Percentiles rank a stretch among this genome's conserved stretches.
Conservation (phyloP, 2,113 vertebrate species). For the Petromus typicus region DNA sequence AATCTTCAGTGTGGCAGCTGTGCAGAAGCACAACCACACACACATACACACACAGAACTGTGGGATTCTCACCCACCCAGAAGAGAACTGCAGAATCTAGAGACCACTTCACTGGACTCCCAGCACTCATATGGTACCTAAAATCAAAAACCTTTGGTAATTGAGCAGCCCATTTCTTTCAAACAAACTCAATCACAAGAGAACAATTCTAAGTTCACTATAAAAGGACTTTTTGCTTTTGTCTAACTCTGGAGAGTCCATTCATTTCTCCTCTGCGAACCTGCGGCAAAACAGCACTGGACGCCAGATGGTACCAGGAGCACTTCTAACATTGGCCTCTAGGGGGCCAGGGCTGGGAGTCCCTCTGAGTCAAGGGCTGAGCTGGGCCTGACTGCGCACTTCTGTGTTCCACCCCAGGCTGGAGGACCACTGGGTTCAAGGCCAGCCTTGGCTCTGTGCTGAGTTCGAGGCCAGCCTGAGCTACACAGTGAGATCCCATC, state of each 20-base stretch:
- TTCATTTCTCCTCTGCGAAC: not conserved
- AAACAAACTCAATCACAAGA: not conserved
- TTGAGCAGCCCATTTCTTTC: not conserved
- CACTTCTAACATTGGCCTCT: not conserved
- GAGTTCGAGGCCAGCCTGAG: not conserved
- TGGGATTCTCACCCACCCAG: not conserved
- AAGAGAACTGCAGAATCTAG: not conserved
- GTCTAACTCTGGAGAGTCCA: not conserved
- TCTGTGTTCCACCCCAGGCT: not conserved
- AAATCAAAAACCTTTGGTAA: not conserved
- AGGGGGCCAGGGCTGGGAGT: not conserved
- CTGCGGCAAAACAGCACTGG: not conserved
- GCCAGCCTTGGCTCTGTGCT: not conserved
- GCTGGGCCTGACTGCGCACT: not conserved
- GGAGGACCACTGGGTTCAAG: not conserved
- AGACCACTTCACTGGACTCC: not conserved
- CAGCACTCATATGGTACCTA: not conserved
- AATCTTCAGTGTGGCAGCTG: not conserved
- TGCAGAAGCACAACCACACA: not conserved
- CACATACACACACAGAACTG: not conserved
- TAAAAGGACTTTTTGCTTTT: not conserved
- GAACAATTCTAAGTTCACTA: not conserved
- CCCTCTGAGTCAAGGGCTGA: not conserved
- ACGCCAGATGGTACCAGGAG: not conserved
- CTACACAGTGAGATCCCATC: not conserved